A percentile compares a stretch with the other conserved stretches of the same genome.
These are phyloP conservation scores for Colaptes auratus DNA, from an alignment of 2,113 vertebrate species.

Conservation along the genomic window DNA sequence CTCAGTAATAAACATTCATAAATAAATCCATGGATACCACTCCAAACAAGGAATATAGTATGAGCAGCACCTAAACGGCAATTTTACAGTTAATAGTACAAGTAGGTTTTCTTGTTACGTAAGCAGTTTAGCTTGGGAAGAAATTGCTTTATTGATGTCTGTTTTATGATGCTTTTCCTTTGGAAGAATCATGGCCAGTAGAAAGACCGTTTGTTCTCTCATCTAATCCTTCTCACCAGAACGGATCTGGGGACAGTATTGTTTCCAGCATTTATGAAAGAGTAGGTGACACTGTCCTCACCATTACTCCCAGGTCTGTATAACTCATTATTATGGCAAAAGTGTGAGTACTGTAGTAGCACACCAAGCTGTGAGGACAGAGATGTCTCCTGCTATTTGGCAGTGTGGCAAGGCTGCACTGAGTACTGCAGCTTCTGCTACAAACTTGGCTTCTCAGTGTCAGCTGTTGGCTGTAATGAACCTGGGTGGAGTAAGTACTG, in stretches of 20 bases:
- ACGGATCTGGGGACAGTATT: neutral
- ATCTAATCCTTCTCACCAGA: neutral
- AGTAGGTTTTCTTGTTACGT: neutral
- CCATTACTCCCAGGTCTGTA: neutral
- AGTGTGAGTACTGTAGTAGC: neutral
- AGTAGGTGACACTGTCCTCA: neutral
- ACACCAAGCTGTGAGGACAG: neutral
- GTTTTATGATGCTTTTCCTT: neutral
- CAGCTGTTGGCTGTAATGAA: neutral
- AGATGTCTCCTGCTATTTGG: neutral
- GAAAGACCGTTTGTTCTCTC: neutral
- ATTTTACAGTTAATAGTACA: neutral
- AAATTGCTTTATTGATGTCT: neutral
- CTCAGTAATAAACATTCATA: neutral
- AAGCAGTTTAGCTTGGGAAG: neutral
- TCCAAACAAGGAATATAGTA: neutral
- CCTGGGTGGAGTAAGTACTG: neutral
- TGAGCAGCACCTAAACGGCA: neutral
- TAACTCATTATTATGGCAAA: neutral
- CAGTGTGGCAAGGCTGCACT: fast-evolving
- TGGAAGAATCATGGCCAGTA: neutral
- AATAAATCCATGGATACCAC: neutral
- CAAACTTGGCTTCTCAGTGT: neutral
- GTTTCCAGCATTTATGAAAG: neutral
- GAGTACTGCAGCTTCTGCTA: neutral